These are phyloP conservation scores for Bombus ignitus DNA, from an alignment of 1,140 invertebrate genomes.

Conservation along the genomic window DNA sequence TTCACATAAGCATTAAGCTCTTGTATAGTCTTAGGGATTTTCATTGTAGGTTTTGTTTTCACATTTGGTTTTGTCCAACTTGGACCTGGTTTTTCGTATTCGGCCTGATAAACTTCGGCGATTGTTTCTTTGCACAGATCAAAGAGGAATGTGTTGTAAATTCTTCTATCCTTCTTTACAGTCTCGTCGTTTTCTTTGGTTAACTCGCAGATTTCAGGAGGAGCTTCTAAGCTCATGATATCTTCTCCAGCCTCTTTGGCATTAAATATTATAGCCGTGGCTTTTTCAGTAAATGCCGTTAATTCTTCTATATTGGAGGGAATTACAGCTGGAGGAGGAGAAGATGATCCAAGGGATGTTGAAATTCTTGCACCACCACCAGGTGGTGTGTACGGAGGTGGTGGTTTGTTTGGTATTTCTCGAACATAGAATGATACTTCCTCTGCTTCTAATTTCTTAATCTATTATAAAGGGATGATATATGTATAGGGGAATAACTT, in stretches of 20 bases:
- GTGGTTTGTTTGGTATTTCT: slow-evolving; percentile 89
- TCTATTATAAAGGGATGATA: slow-evolving; percentile 73
- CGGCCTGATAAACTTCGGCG: slow-evolving; percentile 81
- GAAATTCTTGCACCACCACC: slow-evolving; percentile 70
- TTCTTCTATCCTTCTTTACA: slow-evolving; percentile 73
- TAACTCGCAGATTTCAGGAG: slow-evolving; percentile 76
- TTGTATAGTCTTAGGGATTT: slow-evolving; percentile 78
- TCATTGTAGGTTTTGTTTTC: slow-evolving; percentile 76
- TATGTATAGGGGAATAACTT: slow-evolving; percentile 19
- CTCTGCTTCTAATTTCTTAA: slow-evolving; percentile 85
- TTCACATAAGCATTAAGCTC: slow-evolving; percentile 82
- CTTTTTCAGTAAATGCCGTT: slow-evolving; percentile 80
- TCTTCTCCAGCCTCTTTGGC: slow-evolving; percentile 78
- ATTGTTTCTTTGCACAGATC: slow-evolving; percentile 87
- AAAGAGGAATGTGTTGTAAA: slow-evolving; percentile 85
- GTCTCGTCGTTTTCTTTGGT: slow-evolving; percentile 79
- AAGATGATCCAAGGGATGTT: slow-evolving; percentile 70
- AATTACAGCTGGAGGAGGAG: slow-evolving; percentile 76
- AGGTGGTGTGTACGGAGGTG: slow-evolving; percentile 88
- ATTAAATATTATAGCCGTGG: slow-evolving; percentile 80
- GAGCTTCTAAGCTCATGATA: slow-evolving; percentile 76
- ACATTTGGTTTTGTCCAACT: slow-evolving; percentile 84
- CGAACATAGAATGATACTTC: slow-evolving; percentile 85
- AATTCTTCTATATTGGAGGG: slow-evolving; percentile 82
- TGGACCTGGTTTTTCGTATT: slow-evolving; percentile 80